Conservation (phyloP, 2,113 vertebrate genomes). For the Macheiramphus alcinus region DNA sequence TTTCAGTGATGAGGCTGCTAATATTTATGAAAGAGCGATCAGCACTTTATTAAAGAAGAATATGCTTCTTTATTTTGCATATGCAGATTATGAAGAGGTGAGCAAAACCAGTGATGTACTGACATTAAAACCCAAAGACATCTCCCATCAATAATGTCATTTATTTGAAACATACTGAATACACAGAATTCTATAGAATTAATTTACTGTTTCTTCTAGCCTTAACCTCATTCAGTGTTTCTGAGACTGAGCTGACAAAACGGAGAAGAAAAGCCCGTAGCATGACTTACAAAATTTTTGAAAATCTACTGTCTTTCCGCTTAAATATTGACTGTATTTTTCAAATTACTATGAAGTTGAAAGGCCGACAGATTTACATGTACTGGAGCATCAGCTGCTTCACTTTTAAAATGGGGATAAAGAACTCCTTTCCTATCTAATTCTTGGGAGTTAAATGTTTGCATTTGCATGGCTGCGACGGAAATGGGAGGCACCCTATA, state of each 20-base stretch:
- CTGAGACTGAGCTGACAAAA: background rate
- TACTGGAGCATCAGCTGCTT: background rate
- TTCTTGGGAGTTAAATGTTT: background rate
- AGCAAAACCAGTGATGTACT: constrained; percentile 38
- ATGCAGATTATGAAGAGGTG: constrained; percentile 98
- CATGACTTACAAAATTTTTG: background rate
- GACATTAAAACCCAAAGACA: background rate
- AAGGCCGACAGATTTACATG: background rate
- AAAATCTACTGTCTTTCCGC: background rate
- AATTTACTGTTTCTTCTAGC: background rate
- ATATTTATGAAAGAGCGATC: constrained; percentile 98
- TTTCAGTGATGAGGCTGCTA: constrained; percentile 98
- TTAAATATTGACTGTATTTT: background rate
- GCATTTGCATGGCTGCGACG: background rate
- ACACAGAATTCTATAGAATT: background rate
- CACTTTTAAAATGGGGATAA: background rate
- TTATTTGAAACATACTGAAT: background rate
- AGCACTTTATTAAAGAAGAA: constrained; percentile 98
- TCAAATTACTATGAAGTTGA: background rate
- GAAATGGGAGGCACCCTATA: background rate
- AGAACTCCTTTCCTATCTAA: background rate
- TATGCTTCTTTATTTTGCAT: constrained; percentile 99
- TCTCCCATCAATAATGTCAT: background rate
- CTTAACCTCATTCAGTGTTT: background rate
- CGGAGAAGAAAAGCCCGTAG: background rate